Percentiles rank a stretch among this genome's conserved stretches.
Evolutionary conservation across 2,888 invertebrate genomes (phyloP).

Genomic region (Tinea pellionella): DNA sequence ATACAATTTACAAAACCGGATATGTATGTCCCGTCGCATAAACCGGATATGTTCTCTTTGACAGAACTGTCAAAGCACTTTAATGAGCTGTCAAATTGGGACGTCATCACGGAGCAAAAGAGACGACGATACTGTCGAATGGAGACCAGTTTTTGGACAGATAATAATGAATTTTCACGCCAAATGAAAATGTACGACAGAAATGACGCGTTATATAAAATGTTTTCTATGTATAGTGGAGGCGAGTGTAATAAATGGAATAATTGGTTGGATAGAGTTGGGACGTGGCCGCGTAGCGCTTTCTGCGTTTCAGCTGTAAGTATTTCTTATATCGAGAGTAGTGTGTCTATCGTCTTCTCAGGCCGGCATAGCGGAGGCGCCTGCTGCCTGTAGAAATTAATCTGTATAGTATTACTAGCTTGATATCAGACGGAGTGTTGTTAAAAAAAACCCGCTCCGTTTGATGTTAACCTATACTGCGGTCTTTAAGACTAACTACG

Average conservation of each 20-base stretch:
- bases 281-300: neutral
- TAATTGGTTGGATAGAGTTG: neutral
- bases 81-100: conserved; percentile 35
- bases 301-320: neutral
- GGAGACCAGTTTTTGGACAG: conserved; percentile 23
- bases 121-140: conserved; percentile 9
- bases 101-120: conserved; percentile 26
- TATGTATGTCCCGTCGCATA: neutral
- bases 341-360: too few relatives aligned
- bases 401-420: too few relatives aligned
- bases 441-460: too few relatives aligned
- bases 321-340: too few relatives aligned
- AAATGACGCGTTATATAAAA: neutral
- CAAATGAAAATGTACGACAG: neutral
- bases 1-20: neutral
- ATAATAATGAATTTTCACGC: neutral
- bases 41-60: neutral
- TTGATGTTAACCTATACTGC: too few relatives aligned
- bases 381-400: too few relatives aligned
- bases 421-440: too few relatives aligned
- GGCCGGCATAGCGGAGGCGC: too few relatives aligned
- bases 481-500: too few relatives aligned
- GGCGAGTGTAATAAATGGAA: neutral
- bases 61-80: conserved; percentile 30
- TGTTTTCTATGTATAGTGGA: neutral